Evolutionary conservation across 2,797 vertebrate species (phyloP).

Genomic region (Pagetopsis macropterus): DNA sequence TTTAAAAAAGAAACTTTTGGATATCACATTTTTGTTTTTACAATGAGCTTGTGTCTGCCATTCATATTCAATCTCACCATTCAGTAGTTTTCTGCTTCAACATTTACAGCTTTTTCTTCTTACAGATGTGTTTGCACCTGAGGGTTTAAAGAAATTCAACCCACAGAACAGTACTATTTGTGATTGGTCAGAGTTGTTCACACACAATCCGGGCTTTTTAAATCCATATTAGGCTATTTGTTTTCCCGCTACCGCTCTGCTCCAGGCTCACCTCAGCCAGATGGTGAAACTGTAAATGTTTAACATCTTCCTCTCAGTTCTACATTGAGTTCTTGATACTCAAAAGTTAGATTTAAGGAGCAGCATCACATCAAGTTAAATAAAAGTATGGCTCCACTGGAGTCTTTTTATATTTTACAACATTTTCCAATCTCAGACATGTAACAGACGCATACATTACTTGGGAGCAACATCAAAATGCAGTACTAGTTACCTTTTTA

Average conservation of each 20-base stretch:
- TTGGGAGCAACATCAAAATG: slow-evolving; percentile 41
- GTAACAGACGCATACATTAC: slow-evolving; percentile 16
- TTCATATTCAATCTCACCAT: background rate
- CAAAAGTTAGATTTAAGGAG: slow-evolving; percentile 19
- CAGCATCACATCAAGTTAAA: slow-evolving; percentile 26
- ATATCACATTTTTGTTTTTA: background rate
- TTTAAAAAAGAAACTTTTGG: slow-evolving; percentile 3
- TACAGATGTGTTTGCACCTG: background rate
- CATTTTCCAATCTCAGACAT: slow-evolving; percentile 12
- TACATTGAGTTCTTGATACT: slow-evolving; percentile 21
- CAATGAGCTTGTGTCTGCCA: background rate
- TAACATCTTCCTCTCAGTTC: slow-evolving; percentile 4
- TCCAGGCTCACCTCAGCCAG: background rate
- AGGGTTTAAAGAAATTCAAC: background rate
- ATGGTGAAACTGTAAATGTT: slow-evolving; percentile 6
- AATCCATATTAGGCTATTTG: background rate
- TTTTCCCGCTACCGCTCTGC: no score
- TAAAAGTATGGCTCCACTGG: slow-evolving; percentile 48
- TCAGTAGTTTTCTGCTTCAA: background rate
- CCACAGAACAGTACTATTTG: background rate
- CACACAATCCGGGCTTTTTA: slow-evolving; percentile 1
- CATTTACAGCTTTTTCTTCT: background rate
- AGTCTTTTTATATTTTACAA: slow-evolving; percentile 36
- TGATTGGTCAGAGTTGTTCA: slow-evolving; percentile 7
- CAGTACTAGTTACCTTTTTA: slow-evolving; percentile 38